phyloP scores from a whole-genome alignment of 2,113 vertebrate species.

The Hippocampus guttulatus region DNA sequence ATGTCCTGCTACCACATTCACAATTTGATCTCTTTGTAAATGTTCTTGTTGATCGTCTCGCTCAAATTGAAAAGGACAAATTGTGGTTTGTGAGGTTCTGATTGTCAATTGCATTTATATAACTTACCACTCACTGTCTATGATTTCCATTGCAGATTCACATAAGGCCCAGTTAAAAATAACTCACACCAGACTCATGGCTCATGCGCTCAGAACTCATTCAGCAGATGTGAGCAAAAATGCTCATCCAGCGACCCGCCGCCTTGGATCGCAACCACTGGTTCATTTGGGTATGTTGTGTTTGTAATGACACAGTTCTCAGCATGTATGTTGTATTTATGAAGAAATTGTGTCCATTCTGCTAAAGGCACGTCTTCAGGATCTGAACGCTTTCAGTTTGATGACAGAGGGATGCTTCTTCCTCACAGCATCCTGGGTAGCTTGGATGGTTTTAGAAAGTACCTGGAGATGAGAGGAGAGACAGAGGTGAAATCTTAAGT shows the following conservation, averaged over 20 bases:
- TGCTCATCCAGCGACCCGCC: conserved; percentile 30
- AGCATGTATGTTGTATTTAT: neutral
- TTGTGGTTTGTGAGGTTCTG: neutral
- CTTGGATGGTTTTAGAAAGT: conserved; percentile 79
- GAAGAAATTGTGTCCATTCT: neutral
- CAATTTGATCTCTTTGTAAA: neutral
- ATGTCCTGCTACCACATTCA: no score
- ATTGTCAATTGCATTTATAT: neutral
- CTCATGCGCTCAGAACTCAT: conserved; percentile 58
- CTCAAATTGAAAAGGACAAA: neutral
- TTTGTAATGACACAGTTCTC: neutral
- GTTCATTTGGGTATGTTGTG: conserved; percentile 68
- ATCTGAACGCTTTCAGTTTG: conserved; percentile 50
- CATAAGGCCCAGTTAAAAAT: conserved; percentile 40
- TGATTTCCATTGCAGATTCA: conserved; percentile 59
- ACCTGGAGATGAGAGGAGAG: conserved; percentile 76
- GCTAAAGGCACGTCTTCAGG: conserved; percentile 50
- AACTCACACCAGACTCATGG: conserved; percentile 50
- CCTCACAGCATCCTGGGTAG: conserved; percentile 86
- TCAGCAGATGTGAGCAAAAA: conserved; percentile 46
- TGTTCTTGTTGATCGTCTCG: no score
- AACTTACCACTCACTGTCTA: neutral
- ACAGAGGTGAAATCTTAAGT: conserved; percentile 62
- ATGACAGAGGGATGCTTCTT: conserved; percentile 71
- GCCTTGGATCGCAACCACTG: conserved; percentile 40